Percentiles rank a stretch among this genome's conserved stretches.
Evolutionary conservation across 2,888 invertebrate species (phyloP).

Genomic region (Andrena haemorrhoa): DNA sequence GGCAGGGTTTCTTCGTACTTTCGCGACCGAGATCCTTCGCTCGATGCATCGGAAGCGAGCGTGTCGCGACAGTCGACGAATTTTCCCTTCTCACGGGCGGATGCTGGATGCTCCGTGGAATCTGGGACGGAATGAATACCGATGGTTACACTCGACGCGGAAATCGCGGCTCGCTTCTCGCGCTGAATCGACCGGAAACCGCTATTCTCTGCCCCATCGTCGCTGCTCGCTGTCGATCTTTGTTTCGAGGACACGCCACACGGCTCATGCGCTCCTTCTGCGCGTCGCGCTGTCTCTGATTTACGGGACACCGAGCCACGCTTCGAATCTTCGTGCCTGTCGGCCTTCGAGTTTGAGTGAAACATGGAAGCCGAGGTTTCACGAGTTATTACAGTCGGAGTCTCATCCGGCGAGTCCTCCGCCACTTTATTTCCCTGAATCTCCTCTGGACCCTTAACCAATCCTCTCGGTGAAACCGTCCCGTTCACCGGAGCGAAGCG

Average conservation of each 20-base stretch:
- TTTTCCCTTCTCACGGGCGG: neutral
- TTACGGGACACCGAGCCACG: slow-evolving; percentile 12
- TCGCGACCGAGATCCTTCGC: neutral
- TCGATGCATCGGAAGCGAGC: neutral
- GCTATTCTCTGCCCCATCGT: neutral
- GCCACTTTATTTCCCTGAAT: neutral
- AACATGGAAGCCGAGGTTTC: neutral
- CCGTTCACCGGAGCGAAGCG: neutral
- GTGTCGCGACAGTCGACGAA: neutral
- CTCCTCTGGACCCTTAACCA: neutral
- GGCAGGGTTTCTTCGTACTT: neutral
- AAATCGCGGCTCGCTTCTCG: neutral
- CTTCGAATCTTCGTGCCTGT: neutral
- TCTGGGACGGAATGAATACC: neutral
- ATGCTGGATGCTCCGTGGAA: neutral
- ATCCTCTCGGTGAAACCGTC: neutral
- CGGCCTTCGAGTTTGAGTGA: neutral
- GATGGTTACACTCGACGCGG: slow-evolving; percentile 1
- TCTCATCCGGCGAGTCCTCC: neutral
- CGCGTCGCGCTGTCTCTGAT: slow-evolving; percentile 15
- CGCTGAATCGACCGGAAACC: neutral
- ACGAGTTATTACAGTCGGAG: neutral
- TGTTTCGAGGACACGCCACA: slow-evolving; percentile 10
- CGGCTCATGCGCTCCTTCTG: neutral
- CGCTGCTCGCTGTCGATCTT: slow-evolving; percentile 27